Conservation (phyloP, 2,888 invertebrate genomes). For the Tetranychus piercei region DNA sequence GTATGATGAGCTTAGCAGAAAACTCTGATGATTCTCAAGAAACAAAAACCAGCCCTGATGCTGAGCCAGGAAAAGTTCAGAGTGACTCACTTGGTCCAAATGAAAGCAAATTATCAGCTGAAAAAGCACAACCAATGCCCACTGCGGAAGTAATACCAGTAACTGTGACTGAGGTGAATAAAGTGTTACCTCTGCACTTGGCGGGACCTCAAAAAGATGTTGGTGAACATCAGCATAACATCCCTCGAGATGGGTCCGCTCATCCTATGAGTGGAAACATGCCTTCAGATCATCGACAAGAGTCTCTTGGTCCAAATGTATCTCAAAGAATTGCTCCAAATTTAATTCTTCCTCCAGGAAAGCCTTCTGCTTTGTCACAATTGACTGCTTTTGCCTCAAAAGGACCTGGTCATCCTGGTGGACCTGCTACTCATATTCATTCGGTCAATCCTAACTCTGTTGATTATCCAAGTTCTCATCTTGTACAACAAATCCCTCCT, state of each 20-base stretch:
- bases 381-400: constrained; percentile 10
- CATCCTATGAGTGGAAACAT: background rate
- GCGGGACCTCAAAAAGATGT: background rate
- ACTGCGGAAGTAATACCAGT: background rate
- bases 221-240: too few species aligned
- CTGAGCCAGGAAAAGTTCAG: background rate
- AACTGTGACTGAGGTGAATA: background rate
- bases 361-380: constrained; percentile 12
- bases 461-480: background rate
- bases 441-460: background rate
- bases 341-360: background rate
- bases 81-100: background rate
- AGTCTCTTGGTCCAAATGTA: background rate
- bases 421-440: background rate
- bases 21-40: background rate
- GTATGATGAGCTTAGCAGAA: constrained; percentile 1
- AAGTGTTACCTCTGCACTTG: background rate
- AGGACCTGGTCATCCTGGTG: background rate
- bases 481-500: background rate
- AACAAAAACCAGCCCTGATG: background rate
- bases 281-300: background rate
- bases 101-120: background rate
- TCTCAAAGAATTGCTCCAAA: background rate
- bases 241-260: too few species aligned
- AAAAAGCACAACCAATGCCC: background rate